Evolutionary conservation across 2,113 vertebrate genomes (phyloP).

Genomic region (Okapia johnstoni): DNA sequence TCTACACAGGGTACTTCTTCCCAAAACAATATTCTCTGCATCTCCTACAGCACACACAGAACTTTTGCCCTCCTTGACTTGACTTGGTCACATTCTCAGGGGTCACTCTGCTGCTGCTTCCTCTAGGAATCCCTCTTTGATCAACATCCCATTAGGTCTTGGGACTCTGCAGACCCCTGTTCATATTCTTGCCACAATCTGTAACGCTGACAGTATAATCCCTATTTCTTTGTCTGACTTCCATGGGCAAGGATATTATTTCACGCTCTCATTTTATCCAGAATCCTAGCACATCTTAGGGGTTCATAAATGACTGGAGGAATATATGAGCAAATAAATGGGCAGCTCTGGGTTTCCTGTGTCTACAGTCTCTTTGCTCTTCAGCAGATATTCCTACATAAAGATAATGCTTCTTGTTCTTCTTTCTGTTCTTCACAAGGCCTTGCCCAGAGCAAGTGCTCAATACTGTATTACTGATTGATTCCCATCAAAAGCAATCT

Average conservation of each 20-base stretch:
- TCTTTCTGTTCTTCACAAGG: neutral
- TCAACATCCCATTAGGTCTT: neutral
- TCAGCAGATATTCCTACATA: neutral
- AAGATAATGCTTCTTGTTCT: neutral
- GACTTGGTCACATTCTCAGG: neutral
- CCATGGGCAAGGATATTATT: neutral
- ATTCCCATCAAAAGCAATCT: conserved; percentile 5
- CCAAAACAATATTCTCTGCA: neutral
- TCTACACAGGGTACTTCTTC: neutral
- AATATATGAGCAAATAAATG: neutral
- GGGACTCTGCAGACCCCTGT: rapidly evolving
- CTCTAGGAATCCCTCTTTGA: neutral
- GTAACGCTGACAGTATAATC: no score
- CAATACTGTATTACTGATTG: neutral
- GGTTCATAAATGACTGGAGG: neutral
- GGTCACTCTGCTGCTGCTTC: neutral
- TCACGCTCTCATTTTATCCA: neutral
- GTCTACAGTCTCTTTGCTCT: neutral
- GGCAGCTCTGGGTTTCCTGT: neutral
- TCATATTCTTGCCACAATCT: no score
- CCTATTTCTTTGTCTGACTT: neutral
- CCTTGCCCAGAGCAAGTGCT: neutral
- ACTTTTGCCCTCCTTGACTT: neutral
- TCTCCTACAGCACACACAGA: neutral
- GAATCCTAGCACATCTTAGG: neutral